Evolutionary conservation across 1,140 invertebrate species (phyloP), one percentile per base, ranked within the genome.

Genomic region (Bombus superbus): DNA sequence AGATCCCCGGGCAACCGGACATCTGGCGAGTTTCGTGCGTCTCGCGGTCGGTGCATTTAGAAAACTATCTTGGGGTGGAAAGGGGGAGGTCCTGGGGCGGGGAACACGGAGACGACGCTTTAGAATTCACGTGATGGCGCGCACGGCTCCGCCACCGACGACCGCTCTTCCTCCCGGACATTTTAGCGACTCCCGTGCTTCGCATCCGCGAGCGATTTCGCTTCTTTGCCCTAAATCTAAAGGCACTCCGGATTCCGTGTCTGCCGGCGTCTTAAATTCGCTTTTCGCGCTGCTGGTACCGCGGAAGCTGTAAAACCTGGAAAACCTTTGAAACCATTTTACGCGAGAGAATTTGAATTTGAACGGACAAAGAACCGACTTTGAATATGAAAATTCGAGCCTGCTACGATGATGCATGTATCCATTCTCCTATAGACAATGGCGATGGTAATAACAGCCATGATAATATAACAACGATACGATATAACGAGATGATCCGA

Each of bases 101-200:
- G 76, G 47, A 81, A 53, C 83, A 47, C 72, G 85, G 44, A 82
- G 59, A 84, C 81, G 89, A 87, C 90, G 89, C 90, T 92, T 94
- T 94, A 93, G 91, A 94, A 95, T 94, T 94, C 94, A 94, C 91
- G 85, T 91, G 81, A 86, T 88, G 87, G 90, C 92, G 75, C 84
- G 88, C 32, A 13, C 40, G 79, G 79, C 71, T 76, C 18, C 38
- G 18, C 18, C 62, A 78, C 71, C 81, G 69, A 72, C 76, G 32
- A 59, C 76, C 66, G 69, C 84, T 87, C 79, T 73, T 40, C 83
- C 85, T 78, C 85, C 86, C 81, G 83, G 87, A 92, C 92, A 86
- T 93, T 94, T 94, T 92, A 92, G 91, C 90, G 88, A 82, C 75
- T 83, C 88, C 89, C 93, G 93, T 93, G 81, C 72, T 38, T 66